phyloP scores from a whole-genome alignment of 2,797 vertebrate species.

The Silurus lanzhouensis region DNA sequence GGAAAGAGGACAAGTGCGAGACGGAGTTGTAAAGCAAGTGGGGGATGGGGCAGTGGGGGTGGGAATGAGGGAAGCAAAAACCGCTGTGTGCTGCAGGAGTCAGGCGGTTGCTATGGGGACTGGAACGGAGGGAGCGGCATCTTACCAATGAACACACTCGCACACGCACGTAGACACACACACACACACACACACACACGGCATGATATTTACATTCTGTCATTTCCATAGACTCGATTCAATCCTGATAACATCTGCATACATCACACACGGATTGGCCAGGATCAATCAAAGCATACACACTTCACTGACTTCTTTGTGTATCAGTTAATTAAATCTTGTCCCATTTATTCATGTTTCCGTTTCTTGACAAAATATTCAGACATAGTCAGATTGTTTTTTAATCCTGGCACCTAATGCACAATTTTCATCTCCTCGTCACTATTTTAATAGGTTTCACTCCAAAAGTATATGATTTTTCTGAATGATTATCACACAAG shows the following conservation, averaged over 20 bases:
- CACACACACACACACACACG: conserved; percentile 19
- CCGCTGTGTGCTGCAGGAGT: conserved; percentile 50
- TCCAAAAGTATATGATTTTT: not conserved
- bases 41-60: conserved; percentile 47
- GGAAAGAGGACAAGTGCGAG: conserved; percentile 19
- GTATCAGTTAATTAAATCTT: not conserved
- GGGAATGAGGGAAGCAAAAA: conserved; percentile 37
- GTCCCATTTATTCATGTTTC: not conserved
- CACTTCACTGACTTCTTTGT: conserved; percentile 7
- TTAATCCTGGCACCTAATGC: not conserved
- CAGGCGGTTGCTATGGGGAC: conserved; percentile 50
- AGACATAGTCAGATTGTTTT: not conserved
- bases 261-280: conserved; percentile 12
- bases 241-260: conserved; percentile 36
- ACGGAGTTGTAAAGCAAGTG: conserved; percentile 33
- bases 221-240: conserved; percentile 36
- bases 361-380: not conserved
- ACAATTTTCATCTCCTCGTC: not conserved
- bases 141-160: conserved; percentile 42
- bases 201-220: conserved; percentile 32
- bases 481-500: not conserved
- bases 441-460: not conserved
- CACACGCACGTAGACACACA: conserved; percentile 37
- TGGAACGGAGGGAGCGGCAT: conserved; percentile 41
- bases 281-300: conserved; percentile 12